Evolutionary conservation across 2,797 vertebrate genomes (phyloP), one percentile per base, ranked within the genome.

Genomic region (Enteromius anoplus): DNA sequence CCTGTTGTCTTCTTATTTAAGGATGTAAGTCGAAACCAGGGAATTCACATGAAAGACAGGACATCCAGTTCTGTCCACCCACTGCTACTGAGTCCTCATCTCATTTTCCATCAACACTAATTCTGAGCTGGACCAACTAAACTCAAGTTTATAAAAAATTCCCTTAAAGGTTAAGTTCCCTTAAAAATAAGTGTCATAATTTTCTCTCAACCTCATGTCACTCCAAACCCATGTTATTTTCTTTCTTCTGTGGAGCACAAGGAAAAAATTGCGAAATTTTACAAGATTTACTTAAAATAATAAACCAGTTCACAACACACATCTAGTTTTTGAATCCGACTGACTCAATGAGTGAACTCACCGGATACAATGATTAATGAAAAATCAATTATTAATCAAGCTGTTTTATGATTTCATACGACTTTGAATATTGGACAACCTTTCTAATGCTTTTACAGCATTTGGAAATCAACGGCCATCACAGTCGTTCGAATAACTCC

Each of bases 1-100:
- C 84, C 84, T 47, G 71, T 80, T 82, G 55, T 86, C 75, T 71
- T 82, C 49, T 55, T 58, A 42, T 80, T 80, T 72, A 78, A 80
- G 53, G 62, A 75, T 76, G 76, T 80, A 82, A 81, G 49, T 45
- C 17, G 64, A 49, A 60, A 78, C 71, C 62, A 53, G 72, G 73
- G 65, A 66, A 69, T 82, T 62, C 29, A 58, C 42, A 75, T 81
- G 53, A 81, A 84, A 70, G 51, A 78, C 64, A 65, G 78, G 71
- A 78, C 34, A 64, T 71, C 45, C 21, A 79, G 58, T 64, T 65
- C 5, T 65, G 62, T 70, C 45, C 51, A 78, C 53, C 6, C 42
- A 10, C 53, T 58, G 53, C 12, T 17, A 60, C 19, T 37, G 73
- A n/a, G 49, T 62, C 19, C 49, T 29, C 42, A n/a, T 69, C 37